phyloP scores from a whole-genome alignment of 2,888 invertebrate genomes.

The Hartigia nigra region DNA sequence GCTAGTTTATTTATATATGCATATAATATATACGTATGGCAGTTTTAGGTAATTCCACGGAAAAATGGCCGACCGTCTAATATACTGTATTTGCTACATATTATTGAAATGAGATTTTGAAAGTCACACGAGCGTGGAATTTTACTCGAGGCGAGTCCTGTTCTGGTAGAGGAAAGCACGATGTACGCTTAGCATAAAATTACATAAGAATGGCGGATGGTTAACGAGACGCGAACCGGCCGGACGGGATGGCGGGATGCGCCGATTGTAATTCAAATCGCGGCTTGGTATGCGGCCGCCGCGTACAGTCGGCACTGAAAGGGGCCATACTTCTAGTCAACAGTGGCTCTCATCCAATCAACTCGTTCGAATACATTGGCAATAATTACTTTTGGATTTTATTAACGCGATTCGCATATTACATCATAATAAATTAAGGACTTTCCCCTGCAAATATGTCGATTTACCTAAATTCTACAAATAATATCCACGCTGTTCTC shows the following conservation, averaged over 20 bases:
- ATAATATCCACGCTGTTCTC: neutral
- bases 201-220: constrained; percentile 52
- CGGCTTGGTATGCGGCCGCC: constrained; percentile 37
- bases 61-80: neutral
- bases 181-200: constrained; percentile 51
- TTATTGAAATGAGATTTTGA: neutral
- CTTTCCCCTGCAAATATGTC: neutral
- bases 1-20: neutral
- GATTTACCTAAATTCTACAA: neutral
- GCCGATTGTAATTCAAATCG: constrained; percentile 63
- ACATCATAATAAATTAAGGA: neutral
- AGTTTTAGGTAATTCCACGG: neutral
- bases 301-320: constrained; percentile 19
- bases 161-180: constrained; percentile 5
- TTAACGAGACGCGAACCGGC: constrained; percentile 46
- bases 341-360: neutral
- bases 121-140: neutral
- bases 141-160: neutral
- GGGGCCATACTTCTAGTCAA: neutral
- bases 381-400: neutral
- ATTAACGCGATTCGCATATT: neutral
- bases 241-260: constrained; percentile 49
- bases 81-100: neutral
- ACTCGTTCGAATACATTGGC: too few species aligned
- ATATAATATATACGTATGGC: neutral